Conservation (phyloP, 2,113 vertebrate genomes). For the Aramus guarauna region DNA sequence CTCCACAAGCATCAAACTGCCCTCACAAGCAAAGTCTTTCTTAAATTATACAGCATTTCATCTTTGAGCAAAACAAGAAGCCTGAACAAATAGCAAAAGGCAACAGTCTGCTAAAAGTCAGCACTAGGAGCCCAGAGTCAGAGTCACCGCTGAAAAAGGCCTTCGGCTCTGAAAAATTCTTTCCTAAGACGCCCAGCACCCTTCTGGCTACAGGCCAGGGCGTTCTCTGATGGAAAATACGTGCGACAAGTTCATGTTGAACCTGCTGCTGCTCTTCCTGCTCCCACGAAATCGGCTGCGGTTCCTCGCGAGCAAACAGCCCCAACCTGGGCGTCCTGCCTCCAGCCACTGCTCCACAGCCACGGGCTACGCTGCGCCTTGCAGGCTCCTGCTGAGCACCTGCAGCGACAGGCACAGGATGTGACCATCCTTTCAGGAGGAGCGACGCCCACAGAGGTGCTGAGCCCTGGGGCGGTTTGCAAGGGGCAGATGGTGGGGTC, state of each 20-base stretch:
- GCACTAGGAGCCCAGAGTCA: background rate
- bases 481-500: rapidly evolving
- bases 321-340: rapidly evolving
- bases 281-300: background rate
- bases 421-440: rapidly evolving
- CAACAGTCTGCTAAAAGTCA: background rate
- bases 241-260: rapidly evolving
- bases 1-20: rapidly evolving
- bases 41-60: background rate
- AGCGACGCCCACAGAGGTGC: rapidly evolving
- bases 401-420: background rate
- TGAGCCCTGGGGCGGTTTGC: background rate
- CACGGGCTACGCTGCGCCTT: rapidly evolving
- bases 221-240: background rate
- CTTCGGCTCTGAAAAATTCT: background rate
- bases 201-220: rapidly evolving
- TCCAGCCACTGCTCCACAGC: background rate
- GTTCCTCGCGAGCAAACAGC: background rate
- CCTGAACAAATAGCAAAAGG: background rate
- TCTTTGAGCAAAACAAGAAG: background rate
- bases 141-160: background rate
- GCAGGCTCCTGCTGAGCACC: background rate
- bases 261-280: background rate
- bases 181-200: background rate
- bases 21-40: background rate